Percentiles rank a stretch among this genome's conserved stretches.
Conservation (phyloP, 2,797 vertebrate genomes). For the Craterocephalus amniculus region DNA sequence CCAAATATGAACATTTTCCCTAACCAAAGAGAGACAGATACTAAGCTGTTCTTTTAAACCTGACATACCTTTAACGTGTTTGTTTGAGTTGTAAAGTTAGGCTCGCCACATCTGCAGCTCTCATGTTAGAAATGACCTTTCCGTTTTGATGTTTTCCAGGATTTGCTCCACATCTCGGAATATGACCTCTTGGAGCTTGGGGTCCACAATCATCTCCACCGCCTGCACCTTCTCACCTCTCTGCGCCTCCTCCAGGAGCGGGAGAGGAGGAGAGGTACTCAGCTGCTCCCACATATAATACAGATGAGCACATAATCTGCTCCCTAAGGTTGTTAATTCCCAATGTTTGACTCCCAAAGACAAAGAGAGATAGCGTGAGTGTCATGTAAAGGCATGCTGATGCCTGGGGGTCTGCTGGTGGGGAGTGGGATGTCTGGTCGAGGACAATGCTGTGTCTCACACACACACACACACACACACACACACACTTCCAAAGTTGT, state of each 20-base stretch:
- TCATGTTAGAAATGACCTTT: background rate
- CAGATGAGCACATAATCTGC: constrained; percentile 39
- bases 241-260: constrained; percentile 81
- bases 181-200: constrained; percentile 79
- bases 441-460: constrained; percentile 47
- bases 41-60: no score
- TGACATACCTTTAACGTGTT: no score
- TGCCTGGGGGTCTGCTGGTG: constrained; percentile 46
- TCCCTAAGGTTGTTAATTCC: constrained; percentile 57
- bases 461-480: background rate
- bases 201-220: constrained; percentile 81
- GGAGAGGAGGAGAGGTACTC: constrained; percentile 79
- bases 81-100: background rate
- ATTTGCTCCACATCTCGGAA: constrained; percentile 81
- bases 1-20: background rate
- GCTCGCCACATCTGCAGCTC: background rate
- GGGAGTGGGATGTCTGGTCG: constrained; percentile 33
- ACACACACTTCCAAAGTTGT: constrained; percentile 49
- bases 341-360: constrained; percentile 17
- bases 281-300: constrained; percentile 12
- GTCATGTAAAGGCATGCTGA: constrained; percentile 65
- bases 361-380: constrained; percentile 46
- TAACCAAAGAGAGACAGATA: background rate
- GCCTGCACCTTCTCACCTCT: constrained; percentile 82
- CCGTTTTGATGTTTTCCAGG: constrained; percentile 59